A percentile compares a stretch with the other conserved stretches of the same genome.
phyloP scores from a whole-genome alignment of 2,113 vertebrate species.

The Hyla sarda region DNA sequence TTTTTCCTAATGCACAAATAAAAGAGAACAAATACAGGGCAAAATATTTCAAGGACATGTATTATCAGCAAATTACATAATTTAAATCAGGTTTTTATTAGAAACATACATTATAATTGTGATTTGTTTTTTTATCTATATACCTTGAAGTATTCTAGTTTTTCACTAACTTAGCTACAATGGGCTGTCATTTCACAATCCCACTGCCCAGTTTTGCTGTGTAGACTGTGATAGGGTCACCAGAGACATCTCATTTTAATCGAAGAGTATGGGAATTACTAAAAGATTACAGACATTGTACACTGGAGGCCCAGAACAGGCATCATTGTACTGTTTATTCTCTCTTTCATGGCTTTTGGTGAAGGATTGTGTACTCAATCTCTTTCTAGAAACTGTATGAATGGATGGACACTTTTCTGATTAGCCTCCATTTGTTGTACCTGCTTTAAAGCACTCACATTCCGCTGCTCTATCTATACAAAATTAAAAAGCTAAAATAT shows the following conservation, averaged over 20 bases:
- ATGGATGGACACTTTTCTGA: background rate
- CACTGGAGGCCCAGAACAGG: background rate
- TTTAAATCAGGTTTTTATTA: background rate
- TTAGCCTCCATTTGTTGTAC: background rate
- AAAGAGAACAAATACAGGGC: background rate
- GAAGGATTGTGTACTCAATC: background rate
- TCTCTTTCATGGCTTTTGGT: background rate
- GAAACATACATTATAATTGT: too few species aligned
- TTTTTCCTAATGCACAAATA: background rate
- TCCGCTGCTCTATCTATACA: too few species aligned
- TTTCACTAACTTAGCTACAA: too few species aligned
- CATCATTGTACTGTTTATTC: background rate
- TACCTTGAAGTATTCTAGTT: too few species aligned
- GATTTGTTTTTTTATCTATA: background rate
- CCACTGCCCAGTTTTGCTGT: too few species aligned
- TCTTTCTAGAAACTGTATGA: background rate
- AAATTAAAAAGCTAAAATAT: too few species aligned
- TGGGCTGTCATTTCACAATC: too few species aligned
- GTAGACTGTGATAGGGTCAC: background rate
- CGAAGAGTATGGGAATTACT: background rate
- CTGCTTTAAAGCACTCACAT: too few species aligned
- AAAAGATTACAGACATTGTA: background rate
- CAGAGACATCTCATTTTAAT: background rate
- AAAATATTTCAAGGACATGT: background rate
- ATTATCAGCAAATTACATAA: too few species aligned